Percentiles rank a stretch among this genome's conserved stretches.
Evolutionary conservation across 1,140 invertebrate species (phyloP).

Genomic region (fruit fly (Drosophila melanogaster)): DNA sequence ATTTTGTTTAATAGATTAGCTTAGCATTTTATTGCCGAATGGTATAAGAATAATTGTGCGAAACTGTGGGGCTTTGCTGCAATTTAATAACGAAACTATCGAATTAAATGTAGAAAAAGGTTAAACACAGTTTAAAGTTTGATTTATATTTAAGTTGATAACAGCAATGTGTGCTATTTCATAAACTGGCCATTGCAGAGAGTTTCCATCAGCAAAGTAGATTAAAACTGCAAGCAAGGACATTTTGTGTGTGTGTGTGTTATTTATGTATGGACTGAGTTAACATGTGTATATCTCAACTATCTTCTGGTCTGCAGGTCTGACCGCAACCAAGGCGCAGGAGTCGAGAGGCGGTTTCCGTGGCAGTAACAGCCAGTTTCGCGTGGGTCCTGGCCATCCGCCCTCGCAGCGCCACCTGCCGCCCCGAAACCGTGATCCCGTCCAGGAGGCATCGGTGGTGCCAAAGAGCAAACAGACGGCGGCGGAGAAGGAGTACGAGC

Average conservation of each 20-base stretch:
- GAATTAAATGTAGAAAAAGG: neutral
- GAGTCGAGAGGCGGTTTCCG: constrained; percentile 34
- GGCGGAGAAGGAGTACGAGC: constrained; percentile 47
- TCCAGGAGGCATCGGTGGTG: constrained; percentile 50
- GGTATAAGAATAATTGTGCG: neutral
- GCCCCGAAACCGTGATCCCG: constrained; percentile 61
- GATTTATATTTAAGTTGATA: constrained; percentile 1
- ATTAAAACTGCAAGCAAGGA: neutral
- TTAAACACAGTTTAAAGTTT: neutral
- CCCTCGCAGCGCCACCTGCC: constrained; percentile 74
- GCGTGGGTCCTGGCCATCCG: constrained; percentile 73
- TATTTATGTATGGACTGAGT: neutral
- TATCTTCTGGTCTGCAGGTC: constrained; percentile 39
- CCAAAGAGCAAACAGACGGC: constrained; percentile 57
- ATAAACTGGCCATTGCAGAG: neutral
- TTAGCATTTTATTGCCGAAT: neutral
- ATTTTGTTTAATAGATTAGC: constrained; percentile 5
- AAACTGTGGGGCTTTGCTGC: neutral
- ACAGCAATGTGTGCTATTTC: neutral
- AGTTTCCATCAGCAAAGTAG: neutral
- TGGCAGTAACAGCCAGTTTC: constrained; percentile 46
- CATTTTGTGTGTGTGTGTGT: neutral
- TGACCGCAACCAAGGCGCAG: constrained; percentile 55
- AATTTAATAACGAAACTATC: neutral
- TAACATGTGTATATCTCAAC: neutral